Percentiles rank a stretch among this genome's conserved stretches.
phyloP scores from a whole-genome alignment of 1,140 invertebrate genomes.

The Nephotettix cincticeps region DNA sequence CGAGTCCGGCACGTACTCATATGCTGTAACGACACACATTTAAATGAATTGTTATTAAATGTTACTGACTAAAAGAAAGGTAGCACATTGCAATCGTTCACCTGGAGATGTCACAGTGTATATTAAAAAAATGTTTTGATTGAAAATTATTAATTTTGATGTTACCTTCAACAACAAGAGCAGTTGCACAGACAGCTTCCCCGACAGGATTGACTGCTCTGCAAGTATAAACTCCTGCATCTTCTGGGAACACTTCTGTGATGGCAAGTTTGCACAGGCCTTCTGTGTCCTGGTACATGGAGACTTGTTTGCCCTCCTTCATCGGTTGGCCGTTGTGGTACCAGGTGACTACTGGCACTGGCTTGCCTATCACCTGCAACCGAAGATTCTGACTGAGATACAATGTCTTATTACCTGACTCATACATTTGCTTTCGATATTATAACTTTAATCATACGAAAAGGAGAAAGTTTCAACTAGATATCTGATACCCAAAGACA shows the following conservation, averaged over 20 bases:
- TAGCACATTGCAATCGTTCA: too few relatives aligned
- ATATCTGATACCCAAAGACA: too few relatives aligned
- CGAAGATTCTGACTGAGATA: too few relatives aligned
- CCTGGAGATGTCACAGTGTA: too few relatives aligned
- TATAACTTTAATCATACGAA: too few relatives aligned
- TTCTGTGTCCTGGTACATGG: slow-evolving; percentile 70
- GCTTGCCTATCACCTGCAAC: slow-evolving; percentile 63
- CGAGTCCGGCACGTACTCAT: slow-evolving; percentile 89
- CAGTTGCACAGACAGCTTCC: slow-evolving; percentile 75
- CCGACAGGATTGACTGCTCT: slow-evolving; percentile 82
- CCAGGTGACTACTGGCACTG: slow-evolving; percentile 81
- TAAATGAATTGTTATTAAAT: too few relatives aligned
- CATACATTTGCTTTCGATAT: too few relatives aligned
- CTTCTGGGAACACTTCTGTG: slow-evolving; percentile 91
- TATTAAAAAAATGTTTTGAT: too few relatives aligned
- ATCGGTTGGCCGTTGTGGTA: slow-evolving; percentile 71
- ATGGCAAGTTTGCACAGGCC: slow-evolving; percentile 83
- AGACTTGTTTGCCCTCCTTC: slow-evolving; percentile 75
- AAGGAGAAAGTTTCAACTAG: too few relatives aligned
- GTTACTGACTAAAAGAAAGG: too few relatives aligned
- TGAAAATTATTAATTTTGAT: too few relatives aligned
- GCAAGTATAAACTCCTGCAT: slow-evolving; percentile 85
- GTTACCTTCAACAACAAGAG: slow-evolving; percentile 79
- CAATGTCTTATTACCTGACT: too few relatives aligned
- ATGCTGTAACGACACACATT: slow-evolving; percentile 67